Conservation (phyloP, 1,140 invertebrate genomes). For the Epicauta chinensis region DNA sequence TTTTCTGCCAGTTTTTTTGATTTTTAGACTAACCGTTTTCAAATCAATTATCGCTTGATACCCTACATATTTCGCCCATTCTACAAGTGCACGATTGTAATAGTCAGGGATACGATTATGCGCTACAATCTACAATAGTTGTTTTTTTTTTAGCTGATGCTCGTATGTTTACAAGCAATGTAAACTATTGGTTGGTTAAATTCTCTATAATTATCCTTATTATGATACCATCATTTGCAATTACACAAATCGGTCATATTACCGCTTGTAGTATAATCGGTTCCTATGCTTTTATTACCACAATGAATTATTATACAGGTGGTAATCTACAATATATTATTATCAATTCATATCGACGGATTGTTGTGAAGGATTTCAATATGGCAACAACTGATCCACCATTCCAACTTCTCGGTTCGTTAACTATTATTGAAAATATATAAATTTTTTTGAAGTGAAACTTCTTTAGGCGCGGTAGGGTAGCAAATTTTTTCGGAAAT, state of each 20-base stretch:
- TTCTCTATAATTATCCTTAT: conserved; percentile 46
- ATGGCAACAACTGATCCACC: conserved; percentile 55
- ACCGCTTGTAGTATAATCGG: conserved; percentile 57
- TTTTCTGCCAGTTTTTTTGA: no score
- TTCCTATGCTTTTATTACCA: conserved; percentile 53
- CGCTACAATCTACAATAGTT: no score
- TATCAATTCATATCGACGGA: conserved; percentile 57
- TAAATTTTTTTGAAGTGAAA: conserved; percentile 20
- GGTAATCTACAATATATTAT: conserved; percentile 64
- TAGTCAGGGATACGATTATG: no score
- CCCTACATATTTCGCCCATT: no score
- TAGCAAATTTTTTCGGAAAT: no score
- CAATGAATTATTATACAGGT: conserved; percentile 58
- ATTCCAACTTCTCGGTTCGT: conserved; percentile 54
- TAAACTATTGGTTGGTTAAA: conserved; percentile 60
- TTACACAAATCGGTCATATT: conserved; percentile 53
- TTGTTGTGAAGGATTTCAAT: conserved; percentile 52
- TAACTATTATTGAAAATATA: not conserved
- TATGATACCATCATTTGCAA: conserved; percentile 46
- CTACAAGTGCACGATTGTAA: no score
- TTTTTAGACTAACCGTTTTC: no score
- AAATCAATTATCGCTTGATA: no score
- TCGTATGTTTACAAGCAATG: conserved; percentile 46
- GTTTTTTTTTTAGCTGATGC: conserved; percentile 48
- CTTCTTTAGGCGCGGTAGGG: no score